phyloP scores from a whole-genome alignment of 2,113 vertebrate genomes.

The Prochilodus magdalenae region DNA sequence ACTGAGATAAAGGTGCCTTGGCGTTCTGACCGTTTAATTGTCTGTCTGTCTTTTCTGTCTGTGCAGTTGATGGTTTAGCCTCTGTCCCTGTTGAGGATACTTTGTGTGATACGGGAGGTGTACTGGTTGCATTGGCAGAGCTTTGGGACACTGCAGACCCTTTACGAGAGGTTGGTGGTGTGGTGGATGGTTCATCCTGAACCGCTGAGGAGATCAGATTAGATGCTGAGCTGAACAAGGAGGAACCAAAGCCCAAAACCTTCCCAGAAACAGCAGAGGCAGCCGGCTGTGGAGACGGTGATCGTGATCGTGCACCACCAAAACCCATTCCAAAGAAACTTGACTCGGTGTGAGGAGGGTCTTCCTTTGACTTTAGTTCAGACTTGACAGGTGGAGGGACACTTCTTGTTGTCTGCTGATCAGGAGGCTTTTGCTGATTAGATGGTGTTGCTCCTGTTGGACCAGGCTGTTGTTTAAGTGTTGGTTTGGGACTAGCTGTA shows the following conservation, averaged over 20 bases:
- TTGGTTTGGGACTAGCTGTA: conserved; percentile 54
- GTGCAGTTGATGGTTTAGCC: conserved; percentile 1
- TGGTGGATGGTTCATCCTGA: conserved; percentile 69
- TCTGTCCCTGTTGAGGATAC: conserved; percentile 22
- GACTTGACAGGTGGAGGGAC: conserved; percentile 18
- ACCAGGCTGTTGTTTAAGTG: conserved; percentile 49
- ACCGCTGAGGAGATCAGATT: conserved; percentile 74
- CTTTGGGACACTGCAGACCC: conserved; percentile 48
- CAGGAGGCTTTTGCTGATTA: conserved; percentile 40
- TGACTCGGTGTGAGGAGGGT: conserved; percentile 65
- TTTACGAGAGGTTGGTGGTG: conserved; percentile 70
- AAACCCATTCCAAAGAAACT: conserved; percentile 73
- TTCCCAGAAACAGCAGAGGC: conserved; percentile 68
- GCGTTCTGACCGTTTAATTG: conserved; percentile 52
- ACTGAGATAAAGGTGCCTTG: conserved; percentile 54
- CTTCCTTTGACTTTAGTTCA: conserved; percentile 16
- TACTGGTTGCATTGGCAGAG: conserved; percentile 46
- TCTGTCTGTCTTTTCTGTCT: conserved; percentile 59
- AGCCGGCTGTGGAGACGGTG: conserved; percentile 59
- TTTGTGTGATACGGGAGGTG: conserved; percentile 56
- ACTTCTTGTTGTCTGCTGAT: conserved; percentile 26
- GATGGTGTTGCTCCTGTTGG: conserved; percentile 18
- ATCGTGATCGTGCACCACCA: conserved; percentile 63
- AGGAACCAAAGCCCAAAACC: conserved; percentile 74
- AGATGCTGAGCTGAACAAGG: conserved; percentile 78